These are phyloP conservation scores for Phyllotreta cruciferae DNA, from an alignment of 2,888 invertebrate species.

Conservation along the genomic window DNA sequence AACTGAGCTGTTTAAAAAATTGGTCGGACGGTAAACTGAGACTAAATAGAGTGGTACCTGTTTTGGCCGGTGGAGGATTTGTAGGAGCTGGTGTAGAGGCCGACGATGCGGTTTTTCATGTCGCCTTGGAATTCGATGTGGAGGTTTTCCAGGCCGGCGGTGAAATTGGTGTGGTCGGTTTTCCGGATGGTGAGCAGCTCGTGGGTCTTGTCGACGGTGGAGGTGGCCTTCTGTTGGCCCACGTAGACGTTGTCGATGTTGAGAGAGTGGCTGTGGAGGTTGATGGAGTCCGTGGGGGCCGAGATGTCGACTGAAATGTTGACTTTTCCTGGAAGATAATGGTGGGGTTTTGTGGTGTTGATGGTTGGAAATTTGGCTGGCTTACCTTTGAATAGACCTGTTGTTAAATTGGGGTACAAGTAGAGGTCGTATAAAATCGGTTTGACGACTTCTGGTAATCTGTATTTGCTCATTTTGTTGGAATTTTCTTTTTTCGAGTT, in stretches of 20 bases:
- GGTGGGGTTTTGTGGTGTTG: no score
- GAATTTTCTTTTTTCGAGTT: constrained; percentile 22
- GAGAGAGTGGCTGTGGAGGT: constrained; percentile 70
- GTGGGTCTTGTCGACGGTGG: constrained; percentile 43
- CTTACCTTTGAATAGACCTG: constrained; percentile 66
- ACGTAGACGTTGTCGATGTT: constrained; percentile 60
- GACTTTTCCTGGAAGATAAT: constrained; percentile 56
- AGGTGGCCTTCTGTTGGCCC: constrained; percentile 40
- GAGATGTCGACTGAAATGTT: constrained; percentile 61
- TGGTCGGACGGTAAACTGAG: no score
- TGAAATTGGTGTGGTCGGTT: constrained; percentile 41
- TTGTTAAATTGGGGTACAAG: constrained; percentile 70
- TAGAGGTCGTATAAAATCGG: constrained; percentile 74
- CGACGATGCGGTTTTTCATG: constrained; percentile 72
- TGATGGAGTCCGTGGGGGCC: constrained; percentile 61
- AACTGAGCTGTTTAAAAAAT: no score
- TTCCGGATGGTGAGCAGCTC: constrained; percentile 51
- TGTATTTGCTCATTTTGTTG: constrained; percentile 55
- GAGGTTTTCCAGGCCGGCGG: constrained; percentile 61
- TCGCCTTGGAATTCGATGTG: constrained; percentile 70
- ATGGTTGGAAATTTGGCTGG: no score
- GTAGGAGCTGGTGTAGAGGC: constrained; percentile 75
- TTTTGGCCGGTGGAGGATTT: constrained; percentile 55
- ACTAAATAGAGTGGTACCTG: no score
- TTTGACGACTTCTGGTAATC: constrained; percentile 66